phyloP scores from a whole-genome alignment of 2,113 vertebrate species.

The Anguilla japonica region DNA sequence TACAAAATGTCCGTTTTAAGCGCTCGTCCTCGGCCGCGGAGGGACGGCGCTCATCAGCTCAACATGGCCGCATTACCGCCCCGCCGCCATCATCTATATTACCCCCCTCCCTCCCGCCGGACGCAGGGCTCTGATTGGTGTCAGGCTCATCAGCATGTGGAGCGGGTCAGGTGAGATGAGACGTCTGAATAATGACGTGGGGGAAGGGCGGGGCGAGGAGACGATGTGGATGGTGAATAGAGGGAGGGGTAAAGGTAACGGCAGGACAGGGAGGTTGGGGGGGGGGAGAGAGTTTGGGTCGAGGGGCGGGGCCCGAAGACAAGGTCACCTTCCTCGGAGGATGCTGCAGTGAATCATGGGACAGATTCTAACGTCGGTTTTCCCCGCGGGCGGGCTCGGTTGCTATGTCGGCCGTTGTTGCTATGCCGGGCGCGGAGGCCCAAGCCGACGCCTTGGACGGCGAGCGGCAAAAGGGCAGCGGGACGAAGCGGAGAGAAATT shows the following conservation, averaged over 20 bases:
- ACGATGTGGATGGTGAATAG: not conserved
- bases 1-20: not conserved
- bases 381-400: not conserved
- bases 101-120: no score
- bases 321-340: not conserved
- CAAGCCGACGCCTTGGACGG: not conserved
- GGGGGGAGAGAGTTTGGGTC: not conserved
- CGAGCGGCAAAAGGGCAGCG: not conserved
- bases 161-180: not conserved
- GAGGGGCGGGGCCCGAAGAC: no score
- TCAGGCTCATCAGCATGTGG: not conserved
- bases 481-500: not conserved
- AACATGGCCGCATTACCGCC: not conserved
- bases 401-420: not conserved
- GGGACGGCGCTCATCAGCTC: not conserved
- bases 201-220: no score
- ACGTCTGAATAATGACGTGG: not conserved
- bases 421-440: not conserved
- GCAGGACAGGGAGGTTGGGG: not conserved
- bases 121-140: not conserved
- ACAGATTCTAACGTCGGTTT: not conserved
- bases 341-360: not conserved
- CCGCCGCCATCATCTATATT: not conserved
- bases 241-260: not conserved
- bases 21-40: not conserved